Base-by-base conservation (phyloP, 1,140 invertebrate genomes). In the Drosophila nannoptera region DNA sequence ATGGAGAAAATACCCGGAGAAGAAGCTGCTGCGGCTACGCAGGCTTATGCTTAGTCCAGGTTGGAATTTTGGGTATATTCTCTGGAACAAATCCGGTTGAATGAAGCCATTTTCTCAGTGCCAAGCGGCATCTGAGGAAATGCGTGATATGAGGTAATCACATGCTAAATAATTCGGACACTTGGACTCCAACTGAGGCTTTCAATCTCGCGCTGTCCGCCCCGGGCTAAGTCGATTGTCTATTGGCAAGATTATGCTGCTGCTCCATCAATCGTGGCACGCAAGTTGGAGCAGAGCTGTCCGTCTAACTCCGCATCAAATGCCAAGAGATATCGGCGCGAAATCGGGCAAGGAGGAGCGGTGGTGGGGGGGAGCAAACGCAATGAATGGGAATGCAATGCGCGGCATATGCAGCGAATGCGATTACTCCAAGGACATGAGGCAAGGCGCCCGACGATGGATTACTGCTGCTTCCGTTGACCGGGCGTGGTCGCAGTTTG, bases 301-400 rank as follows among this genome's bases (percentile, higher is more conserved):
- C 22, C 31, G 60, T 53, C 50, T 45, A 60, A 49, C 60, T 65
- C 73, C 76, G 69, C 73, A 83, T 83, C 80, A 60, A 84, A 65
- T 58, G 65, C 69, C 73, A 43, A 78, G 68, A 77, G 76, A 84
- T 81, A 84, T 81, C 80, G 80, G 80, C 81, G 73, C 60, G 52
- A 76, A 77, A 83, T 83, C 80, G 80, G 69, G 69, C 52, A 49
- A 56, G 14, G 46, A 38, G 14, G 14, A 33, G 49, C 9, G 11
- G 8, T 45, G 4, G 0, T 3, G 53, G 35, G 33, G 32, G 4
- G 33, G 16, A 45, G 32, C 14, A 40, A 46, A 11, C 22, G 22
- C 40, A 42, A 42, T 45, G 69, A 50, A 48, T 38, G 38, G 31
- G 63, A 61, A 66, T 55, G 64, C 58, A 68, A 69, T 71, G 59